Base-by-base conservation (phyloP, 2,113 vertebrate species). In the Myocastor coypus region DNA sequence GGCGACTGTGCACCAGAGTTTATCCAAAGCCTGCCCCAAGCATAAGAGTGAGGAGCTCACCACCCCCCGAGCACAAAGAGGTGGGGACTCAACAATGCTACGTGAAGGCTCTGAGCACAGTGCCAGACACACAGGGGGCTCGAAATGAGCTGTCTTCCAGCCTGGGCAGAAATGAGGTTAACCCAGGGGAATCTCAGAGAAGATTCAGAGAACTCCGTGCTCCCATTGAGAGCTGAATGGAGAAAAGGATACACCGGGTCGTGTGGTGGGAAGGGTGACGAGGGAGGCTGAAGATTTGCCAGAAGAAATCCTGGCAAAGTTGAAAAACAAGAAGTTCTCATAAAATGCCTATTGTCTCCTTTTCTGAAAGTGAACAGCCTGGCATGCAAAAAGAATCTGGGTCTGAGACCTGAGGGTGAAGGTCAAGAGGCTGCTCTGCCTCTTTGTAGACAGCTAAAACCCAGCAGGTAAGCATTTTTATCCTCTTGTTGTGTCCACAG, bases 381-480 rank as follows among this genome's bases (percentile, higher is more conserved):
- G 26, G 42, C 0, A n/a, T 0, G 7, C 8, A 13, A 73, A 75
- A 87, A 69, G 84, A 63, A 37, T 13, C 0, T 0, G 0, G 28
- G 50, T 10, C 32, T 77, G 2, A 12, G 13, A 46, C 57, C 30
- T 32, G 42, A 30, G 10, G 89, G 34, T 5, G 34, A 52, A 63
- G 9, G 40, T 28, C 7, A 30, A 30, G 17, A 32, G 6, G 4
- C 7, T 1, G 30, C 46, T 26, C 0, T 14, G 17, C 11, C 50
- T 87, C 69, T 61, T 64, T 32, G 17, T 11, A 59, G 55, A 57
- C 55, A 57, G 28, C 26, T 17, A 4, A 0, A 6, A 16, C 66
- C n/a, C 16, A 37, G 40, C 3, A 3, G 64, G 46, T 64, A 28
- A 34, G 66, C 7, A 7, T n/a, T 85, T 55, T 14, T 8, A 13